Percentiles rank a stretch among this genome's conserved stretches.
Evolutionary conservation across 2,113 vertebrate genomes (phyloP).

Genomic region (Hyaena hyaena): DNA sequence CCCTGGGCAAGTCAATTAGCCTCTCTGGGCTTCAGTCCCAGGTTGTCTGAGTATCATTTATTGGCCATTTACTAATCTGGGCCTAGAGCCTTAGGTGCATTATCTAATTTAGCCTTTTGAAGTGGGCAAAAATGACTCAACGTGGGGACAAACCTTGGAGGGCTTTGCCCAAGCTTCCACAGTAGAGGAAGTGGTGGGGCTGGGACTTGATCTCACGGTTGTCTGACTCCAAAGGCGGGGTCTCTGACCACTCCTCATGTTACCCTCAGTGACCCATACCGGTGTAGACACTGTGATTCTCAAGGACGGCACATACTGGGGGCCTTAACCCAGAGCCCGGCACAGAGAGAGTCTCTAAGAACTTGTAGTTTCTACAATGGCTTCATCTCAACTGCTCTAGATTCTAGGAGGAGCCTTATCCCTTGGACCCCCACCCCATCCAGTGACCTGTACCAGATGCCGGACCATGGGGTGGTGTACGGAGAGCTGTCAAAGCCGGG

Average conservation of each 20-base stretch:
- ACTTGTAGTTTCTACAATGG: background rate
- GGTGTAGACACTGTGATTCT: background rate
- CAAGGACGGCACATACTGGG: background rate
- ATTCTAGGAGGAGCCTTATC: background rate
- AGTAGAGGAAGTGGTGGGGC: background rate
- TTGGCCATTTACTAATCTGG: background rate
- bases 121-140: background rate
- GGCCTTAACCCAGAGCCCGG: background rate
- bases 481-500: background rate
- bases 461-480: background rate
- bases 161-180: background rate
- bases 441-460: background rate
- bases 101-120: background rate
- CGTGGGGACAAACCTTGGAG: background rate
- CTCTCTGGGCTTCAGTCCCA: conserved; percentile 9
- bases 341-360: background rate
- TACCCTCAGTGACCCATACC: background rate
- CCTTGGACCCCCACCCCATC: background rate
- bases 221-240: background rate
- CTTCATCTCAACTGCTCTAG: background rate
- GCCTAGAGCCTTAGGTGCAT: background rate
- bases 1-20: background rate
- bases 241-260: background rate
- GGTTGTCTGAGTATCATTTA: background rate
- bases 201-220: background rate